phyloP scores from a whole-genome alignment of 2,797 vertebrate genomes.

The Xenopus petersii region DNA sequence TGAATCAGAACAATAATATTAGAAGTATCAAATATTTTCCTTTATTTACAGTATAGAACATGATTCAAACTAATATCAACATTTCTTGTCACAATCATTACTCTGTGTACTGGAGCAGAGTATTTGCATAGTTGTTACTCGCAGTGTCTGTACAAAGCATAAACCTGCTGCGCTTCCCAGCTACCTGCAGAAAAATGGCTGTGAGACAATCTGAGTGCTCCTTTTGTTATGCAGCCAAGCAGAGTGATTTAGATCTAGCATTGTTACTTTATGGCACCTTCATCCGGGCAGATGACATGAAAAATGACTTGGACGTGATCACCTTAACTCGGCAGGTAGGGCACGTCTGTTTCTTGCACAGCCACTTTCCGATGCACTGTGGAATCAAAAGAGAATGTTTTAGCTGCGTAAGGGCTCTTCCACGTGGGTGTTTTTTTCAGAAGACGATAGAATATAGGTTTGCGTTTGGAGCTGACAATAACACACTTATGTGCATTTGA shows the following conservation, averaged over 20 bases:
- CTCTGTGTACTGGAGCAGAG: neutral
- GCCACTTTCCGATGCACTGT: slow-evolving; percentile 63
- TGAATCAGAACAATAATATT: neutral
- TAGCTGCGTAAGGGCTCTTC: too few species aligned
- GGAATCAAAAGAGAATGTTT: slow-evolving; percentile 42
- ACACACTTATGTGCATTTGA: too few species aligned
- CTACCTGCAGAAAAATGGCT: neutral
- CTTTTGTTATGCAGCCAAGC: slow-evolving; percentile 25
- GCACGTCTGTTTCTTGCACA: slow-evolving; percentile 61
- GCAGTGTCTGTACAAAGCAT: neutral
- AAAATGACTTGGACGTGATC: slow-evolving; percentile 54
- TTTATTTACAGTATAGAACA: slow-evolving; percentile 28
- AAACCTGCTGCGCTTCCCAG: neutral
- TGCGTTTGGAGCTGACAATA: too few species aligned
- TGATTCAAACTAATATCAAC: slow-evolving; percentile 22
- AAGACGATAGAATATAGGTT: too few species aligned
- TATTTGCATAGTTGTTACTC: neutral
- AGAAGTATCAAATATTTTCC: slow-evolving; percentile 13
- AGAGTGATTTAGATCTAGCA: neutral
- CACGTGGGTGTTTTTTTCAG: too few species aligned
- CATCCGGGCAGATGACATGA: slow-evolving; percentile 57
- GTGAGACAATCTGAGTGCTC: neutral
- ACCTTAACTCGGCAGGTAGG: slow-evolving; percentile 53
- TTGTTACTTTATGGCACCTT: slow-evolving; percentile 33
- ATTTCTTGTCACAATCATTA: neutral